phyloP scores from a whole-genome alignment of 2,888 invertebrate genomes.

The Ochropleura plecta region DNA sequence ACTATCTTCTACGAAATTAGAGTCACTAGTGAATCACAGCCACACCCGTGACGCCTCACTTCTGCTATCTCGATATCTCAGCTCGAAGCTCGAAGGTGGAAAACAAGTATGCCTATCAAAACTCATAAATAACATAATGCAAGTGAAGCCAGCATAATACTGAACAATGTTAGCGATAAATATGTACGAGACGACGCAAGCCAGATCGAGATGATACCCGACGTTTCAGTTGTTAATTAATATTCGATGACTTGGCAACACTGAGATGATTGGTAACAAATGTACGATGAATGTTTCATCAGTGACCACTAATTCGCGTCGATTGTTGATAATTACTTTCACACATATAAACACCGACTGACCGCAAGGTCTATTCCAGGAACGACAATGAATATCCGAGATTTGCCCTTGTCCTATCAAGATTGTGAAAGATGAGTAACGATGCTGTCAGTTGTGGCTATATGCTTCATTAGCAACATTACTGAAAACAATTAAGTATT shows the following conservation, averaged over 20 bases:
- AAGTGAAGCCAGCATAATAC: slow-evolving; percentile 76
- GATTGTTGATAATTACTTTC: slow-evolving; percentile 72
- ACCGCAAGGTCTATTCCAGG: slow-evolving; percentile 27
- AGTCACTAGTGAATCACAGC: slow-evolving; percentile 81
- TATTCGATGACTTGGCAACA: slow-evolving; percentile 84
- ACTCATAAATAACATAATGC: slow-evolving; percentile 79
- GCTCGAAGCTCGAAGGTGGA: slow-evolving; percentile 80
- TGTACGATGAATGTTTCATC: slow-evolving; percentile 64
- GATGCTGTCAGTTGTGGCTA: slow-evolving; percentile 1
- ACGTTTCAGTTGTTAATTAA: slow-evolving; percentile 84
- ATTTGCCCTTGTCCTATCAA: slow-evolving; percentile 12
- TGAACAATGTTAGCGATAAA: slow-evolving; percentile 83
- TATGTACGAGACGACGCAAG: slow-evolving; percentile 72
- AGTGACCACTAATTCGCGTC: slow-evolving; percentile 76
- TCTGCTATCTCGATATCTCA: slow-evolving; percentile 83
- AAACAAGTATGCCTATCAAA: slow-evolving; percentile 82
- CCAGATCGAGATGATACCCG: slow-evolving; percentile 70
- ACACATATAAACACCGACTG: slow-evolving; percentile 16
- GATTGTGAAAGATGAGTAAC: neutral
- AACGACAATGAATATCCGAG: slow-evolving; percentile 6
- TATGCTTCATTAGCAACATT: neutral
- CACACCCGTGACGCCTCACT: slow-evolving; percentile 86
- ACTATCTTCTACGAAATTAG: slow-evolving; percentile 82
- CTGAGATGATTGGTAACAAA: slow-evolving; percentile 69
- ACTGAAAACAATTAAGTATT: slow-evolving; percentile 3